Base-by-base conservation (phyloP, 2,888 invertebrate genomes). In the Leptinotarsa tumamoca region DNA sequence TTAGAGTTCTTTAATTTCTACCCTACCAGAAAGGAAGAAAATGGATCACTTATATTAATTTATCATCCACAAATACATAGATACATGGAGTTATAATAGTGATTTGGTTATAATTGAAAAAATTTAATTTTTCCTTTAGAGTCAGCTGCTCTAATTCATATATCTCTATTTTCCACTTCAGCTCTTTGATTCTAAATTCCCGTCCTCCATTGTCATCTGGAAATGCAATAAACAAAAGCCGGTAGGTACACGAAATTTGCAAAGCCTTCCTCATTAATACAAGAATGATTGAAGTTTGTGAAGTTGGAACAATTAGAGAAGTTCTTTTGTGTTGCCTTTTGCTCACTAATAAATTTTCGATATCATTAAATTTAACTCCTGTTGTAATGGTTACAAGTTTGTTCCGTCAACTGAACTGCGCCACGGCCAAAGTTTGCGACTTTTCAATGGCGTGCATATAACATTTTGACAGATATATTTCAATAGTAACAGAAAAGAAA, bases 281-380 rank as follows among this genome's bases (percentile, higher is more conserved):
- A 61, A 74, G 75, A 79, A 74, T 74, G 76, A 78, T 78, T 78
- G 74, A 78, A 80, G 79, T 79, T 80, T 74, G 78, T 61, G 63
- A 80, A 80, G 78, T 80, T 80, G 77, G 73, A 80, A 78, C 79
- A 79, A 80, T 80, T 80, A 81, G 80, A 79, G 75, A 74, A 80
- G 78, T 79, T 80, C 82, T 80, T 82, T 82, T 81, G 81, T 83
- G 81, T 80, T 80, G 82, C 81, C 82, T 79, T 83, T 82, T 82
- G 81, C 82, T 81, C 82, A 80, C 79, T 82, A 83, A 83, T 83
- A 82, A 83, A 83, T 83, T 82, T 83, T 82, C 83, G 82, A 83
- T 83, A 83, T 85, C 85, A 84, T 85, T 85, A 85, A 84, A 84
- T 84, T 84, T 83, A 82, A 84, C 84, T 83, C 83, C 81, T 84